Conservation (phyloP, 2,113 vertebrate genomes). For the Gallinago media region DNA sequence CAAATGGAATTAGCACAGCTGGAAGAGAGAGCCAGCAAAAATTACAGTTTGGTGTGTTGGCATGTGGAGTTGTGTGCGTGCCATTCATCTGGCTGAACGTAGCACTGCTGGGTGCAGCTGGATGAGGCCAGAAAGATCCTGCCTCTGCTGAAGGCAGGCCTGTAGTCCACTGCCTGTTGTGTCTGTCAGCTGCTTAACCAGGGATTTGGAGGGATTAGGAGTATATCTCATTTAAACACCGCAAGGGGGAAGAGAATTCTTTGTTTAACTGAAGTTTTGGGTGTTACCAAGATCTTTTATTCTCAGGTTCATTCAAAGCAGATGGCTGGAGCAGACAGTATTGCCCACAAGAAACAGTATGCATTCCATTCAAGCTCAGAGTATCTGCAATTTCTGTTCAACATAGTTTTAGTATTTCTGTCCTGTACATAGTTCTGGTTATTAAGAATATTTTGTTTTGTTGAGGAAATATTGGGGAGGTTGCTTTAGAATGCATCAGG, state of each 20-base stretch:
- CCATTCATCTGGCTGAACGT: accelerated
- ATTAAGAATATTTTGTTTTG: not conserved
- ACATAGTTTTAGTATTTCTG: not conserved
- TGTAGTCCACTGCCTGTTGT: not conserved
- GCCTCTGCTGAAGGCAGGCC: not conserved
- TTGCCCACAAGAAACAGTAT: not conserved
- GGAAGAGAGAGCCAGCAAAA: not conserved
- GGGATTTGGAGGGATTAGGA: constrained; percentile 5
- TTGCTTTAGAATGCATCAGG: not conserved
- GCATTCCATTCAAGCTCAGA: not conserved
- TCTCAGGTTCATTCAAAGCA: not conserved
- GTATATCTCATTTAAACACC: not conserved
- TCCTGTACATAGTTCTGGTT: not conserved
- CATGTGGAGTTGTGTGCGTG: not conserved
- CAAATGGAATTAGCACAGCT: not conserved
- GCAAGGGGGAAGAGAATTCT: not conserved
- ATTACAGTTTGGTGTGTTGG: not conserved
- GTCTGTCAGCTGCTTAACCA: not conserved
- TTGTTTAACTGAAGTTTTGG: constrained; percentile 5
- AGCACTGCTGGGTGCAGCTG: not conserved
- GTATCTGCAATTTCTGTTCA: not conserved
- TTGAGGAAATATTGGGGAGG: not conserved
- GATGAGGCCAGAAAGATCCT: not conserved
- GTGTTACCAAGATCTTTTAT: not conserved
- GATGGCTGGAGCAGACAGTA: not conserved